Evolutionary conservation across 2,888 invertebrate genomes (phyloP), one percentile per base, ranked within the genome.

Genomic region (Eupeodes luniger): DNA sequence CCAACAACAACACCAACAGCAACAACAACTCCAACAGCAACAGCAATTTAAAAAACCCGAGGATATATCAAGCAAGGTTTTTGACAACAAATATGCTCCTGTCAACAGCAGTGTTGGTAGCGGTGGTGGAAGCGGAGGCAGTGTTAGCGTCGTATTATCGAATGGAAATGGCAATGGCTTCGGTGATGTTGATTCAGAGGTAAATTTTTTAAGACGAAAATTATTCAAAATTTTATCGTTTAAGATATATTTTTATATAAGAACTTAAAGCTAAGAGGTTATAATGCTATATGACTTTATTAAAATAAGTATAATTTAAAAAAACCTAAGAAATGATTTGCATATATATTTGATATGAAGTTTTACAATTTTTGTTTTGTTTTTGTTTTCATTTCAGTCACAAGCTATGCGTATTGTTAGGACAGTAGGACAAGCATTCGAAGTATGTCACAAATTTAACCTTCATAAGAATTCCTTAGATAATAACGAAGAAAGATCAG

Each of bases 331-430:
- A 34, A 51, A 51, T 51, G 51, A 51, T n/a, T 66, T 10, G 11
- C 2, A 5, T 62, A 5, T 40, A 51, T 44, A 14, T 1, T 19
- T 36, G 5, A 16, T 40, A n/a, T 16, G 12, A 16, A 27, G 27
- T 12, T 12, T 69, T 6, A 69, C 16, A 47, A 19, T 57, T 47
- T 66, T 47, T 57, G 64, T 34, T n/a, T 67, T 80, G 77, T 84
- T 27, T 2, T 27, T 27, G 1, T 27, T 27, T 59, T 91, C 90
- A 88, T 94, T 94, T 14, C 96, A 99, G 99, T 98, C 97, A 94
- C 99, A 99, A 95, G 99, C 99, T 49, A 99, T 99, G 98, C 96
- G 98, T 91, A 98, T 99, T 91, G 99, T 99, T 87, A 96, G 99
- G 92, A 99, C 99, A 9, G 98, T 99, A 90, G 99, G 99, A 66